Base-by-base conservation (phyloP, 2,113 vertebrate species). In the Amphiprion ocellaris region DNA sequence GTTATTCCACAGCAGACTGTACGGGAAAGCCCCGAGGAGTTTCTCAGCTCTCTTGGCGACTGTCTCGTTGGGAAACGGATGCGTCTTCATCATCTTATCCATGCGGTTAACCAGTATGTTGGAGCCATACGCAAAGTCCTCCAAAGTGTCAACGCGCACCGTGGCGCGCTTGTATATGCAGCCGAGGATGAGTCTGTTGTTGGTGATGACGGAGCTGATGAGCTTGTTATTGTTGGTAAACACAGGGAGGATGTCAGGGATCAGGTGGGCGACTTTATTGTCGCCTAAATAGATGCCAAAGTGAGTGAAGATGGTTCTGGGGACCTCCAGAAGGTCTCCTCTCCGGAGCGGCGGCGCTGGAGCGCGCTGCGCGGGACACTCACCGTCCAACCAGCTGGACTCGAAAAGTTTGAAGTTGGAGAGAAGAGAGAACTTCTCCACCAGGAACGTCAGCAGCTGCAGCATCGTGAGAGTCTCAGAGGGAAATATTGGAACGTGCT, bases 1-100 rank as follows among this genome's bases (percentile, higher is more conserved):
- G 92, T 99, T 99, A 90, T 97, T 97, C 97, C 97, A 98, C 58
- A 99, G 95, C 19, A 98, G 92, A 83, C 97, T 98, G 92, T 99
- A 98, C 0, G 93, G 88, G 1, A 95, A 93, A 1, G 82, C 12
- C 2, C 97, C 97, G 70, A 97, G 74, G 28, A 95, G 92, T 65
- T 91, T 93, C 88, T 98, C 97, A 0, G 97, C 98, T 81, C 96
- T 93, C 33, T 37, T 80, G 0, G 97, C 96, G 21, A 96, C 96
- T 28, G 95, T 95, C 56, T 96, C 97, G 12, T 90, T 94, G 28
- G 77, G 33, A 50, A 97, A 84, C 6, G 95, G 92, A 28, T 81
- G 89, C 47, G 77, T 91, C 76, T 92, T 83, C 74, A 93, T 89
- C 41, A 79, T 62, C 24, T 62, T 26, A 50, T 98, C 97, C 95